Base-by-base conservation (phyloP, 1,140 invertebrate genomes). In the Maconellicoccus hirsutus region DNA sequence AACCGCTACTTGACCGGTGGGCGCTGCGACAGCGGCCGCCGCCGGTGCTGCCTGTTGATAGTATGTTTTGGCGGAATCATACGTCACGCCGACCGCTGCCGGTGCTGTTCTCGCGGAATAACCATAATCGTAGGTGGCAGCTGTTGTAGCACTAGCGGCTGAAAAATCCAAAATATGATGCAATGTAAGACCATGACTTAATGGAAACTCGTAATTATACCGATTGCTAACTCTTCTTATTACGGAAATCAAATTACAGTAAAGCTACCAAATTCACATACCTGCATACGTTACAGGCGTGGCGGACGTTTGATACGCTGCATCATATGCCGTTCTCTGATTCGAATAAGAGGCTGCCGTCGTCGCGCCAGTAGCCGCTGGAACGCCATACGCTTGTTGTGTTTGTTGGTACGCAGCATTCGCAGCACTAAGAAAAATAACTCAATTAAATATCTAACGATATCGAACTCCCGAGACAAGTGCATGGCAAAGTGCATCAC, bases 291-390 rank as follows among this genome's bases (percentile, higher is more conserved):
- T 52, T 2, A 42, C 39, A 16, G 70, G 70, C 7, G 70, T 52
- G 19, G 70, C 70, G 10, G 33, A 42, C 7, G 70, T 70, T 33
- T 70, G 70, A 19, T 70, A 70, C 21, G 70, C 42, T 8, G 33
- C 33, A 23, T 52, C 70, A 52, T 38, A 42, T 8, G 70, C 70
- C 7, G 70, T 70, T 70, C 70, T 42, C 23, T 70, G 70, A 52
- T 26, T 52, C 1, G 70, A 23, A 26, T 70, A 70, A n/a, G 70
- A 23, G 3, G 70, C 39, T 16, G 70, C 33, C n/a, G 70, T 52
- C 4, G 61, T 6, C 22, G 70, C 70, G 8, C 70, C 70, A n/a
- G 70, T 38, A 6, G 70, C 42, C 21, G 42, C 33, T 21, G 70
- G 42, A 4, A 42, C 22, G 2, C 70, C 70, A 52, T 66, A 66